A percentile compares a stretch with the other conserved stretches of the same genome.
phyloP scores from a whole-genome alignment of 2,888 invertebrate species.

The Micoletzkya japonica region DNA sequence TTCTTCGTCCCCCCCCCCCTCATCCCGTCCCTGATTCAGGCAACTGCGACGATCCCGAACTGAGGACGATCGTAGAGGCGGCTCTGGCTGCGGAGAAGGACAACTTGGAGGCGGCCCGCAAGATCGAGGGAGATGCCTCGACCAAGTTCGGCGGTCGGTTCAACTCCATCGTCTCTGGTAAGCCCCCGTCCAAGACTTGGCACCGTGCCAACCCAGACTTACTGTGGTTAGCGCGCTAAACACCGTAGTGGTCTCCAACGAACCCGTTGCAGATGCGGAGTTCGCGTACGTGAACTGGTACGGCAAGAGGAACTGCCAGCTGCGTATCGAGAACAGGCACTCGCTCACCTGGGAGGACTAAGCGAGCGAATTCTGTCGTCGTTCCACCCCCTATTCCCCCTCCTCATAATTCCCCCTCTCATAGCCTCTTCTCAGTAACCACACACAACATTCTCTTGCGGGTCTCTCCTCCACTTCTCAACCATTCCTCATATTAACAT shows the following conservation, averaged over 20 bases:
- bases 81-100: constrained; percentile 41
- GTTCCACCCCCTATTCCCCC: no score
- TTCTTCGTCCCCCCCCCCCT: no score
- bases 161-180: constrained; percentile 59
- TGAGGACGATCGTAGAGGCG: constrained; percentile 46
- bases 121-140: constrained; percentile 57
- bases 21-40: no score
- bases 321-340: constrained; percentile 57
- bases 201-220: background rate
- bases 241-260: background rate
- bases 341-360: constrained; percentile 62
- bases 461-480: no score
- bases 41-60: constrained; percentile 60
- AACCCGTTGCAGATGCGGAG: constrained; percentile 45
- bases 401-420: no score
- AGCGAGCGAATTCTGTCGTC: no score
- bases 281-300: constrained; percentile 61
- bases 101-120: constrained; percentile 61
- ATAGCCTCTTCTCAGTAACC: no score
- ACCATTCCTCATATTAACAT: no score
- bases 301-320: constrained; percentile 62
- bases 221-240: background rate
- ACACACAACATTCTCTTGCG: no score
- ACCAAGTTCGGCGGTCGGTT: constrained; percentile 62
- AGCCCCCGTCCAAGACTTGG: background rate